Conservation (phyloP, 2,797 vertebrate genomes). For the Tachyglossus aculeatus region DNA sequence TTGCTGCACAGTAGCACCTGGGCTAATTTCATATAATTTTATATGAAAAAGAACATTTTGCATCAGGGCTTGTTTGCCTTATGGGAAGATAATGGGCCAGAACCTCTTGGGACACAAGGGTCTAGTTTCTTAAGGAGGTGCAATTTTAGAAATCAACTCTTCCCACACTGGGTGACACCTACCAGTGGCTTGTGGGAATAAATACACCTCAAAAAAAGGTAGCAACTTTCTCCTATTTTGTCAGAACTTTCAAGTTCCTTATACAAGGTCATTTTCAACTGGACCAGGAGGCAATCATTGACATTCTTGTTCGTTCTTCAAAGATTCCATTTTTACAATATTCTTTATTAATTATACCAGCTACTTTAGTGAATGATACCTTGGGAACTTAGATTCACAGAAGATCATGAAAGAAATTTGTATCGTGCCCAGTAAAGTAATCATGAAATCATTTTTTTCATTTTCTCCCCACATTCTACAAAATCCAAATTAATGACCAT, state of each 20-base stretch:
- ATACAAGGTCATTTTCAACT: conserved; percentile 4
- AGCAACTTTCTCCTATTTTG: not conserved
- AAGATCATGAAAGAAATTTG: conserved; percentile 70
- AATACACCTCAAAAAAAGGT: not conserved
- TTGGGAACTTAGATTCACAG: conserved; percentile 11
- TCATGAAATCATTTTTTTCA: conserved; percentile 52
- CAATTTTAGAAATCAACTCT: not conserved
- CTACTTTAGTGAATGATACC: conserved; percentile 30
- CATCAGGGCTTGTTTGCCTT: not conserved
- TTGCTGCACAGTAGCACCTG: no score
- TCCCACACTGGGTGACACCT: not conserved
- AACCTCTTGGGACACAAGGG: not conserved
- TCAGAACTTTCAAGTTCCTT: conserved; percentile 15
- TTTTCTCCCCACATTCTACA: conserved; percentile 47
- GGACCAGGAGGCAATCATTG: not conserved
- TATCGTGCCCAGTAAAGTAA: not conserved
- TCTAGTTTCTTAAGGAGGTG: not conserved
- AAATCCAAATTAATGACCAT: conserved; percentile 26
- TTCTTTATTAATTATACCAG: conserved; percentile 11
- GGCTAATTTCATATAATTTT: no score
- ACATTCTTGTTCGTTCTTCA: conserved; percentile 21
- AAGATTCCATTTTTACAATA: conserved; percentile 8
- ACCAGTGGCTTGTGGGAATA: not conserved
- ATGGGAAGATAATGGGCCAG: not conserved
- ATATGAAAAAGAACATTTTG: no score